Evolutionary conservation across 1,140 invertebrate genomes (phyloP), one percentile per base, ranked within the genome.

Genomic region (Hylyphantes graminicola): DNA sequence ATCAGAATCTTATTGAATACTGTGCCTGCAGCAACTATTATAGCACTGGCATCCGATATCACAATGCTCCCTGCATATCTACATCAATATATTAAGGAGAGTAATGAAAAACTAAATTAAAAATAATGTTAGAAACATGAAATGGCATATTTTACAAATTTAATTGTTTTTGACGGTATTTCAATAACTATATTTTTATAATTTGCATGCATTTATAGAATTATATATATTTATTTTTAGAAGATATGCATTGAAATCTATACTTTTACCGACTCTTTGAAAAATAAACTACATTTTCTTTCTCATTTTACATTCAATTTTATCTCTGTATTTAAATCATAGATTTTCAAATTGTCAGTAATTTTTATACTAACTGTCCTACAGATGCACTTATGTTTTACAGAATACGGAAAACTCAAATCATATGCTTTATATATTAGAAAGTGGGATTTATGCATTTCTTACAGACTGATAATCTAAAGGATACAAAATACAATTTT

Each of bases 401-500:
- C 35, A 35, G 35, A 35, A 35, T 35, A 35, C 5, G 1, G 35
- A 35, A 35, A 35, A 35, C 5, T 35, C 35, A 35, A 35, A 35
- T 35, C 35, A 35, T 2, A 35, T 35, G 35, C 35, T 35, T 35
- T 35, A 35, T 35, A 2, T 5, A 35, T 35, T 35, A 35, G 35
- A 35, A 35, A 35, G 35, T 35, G 2, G 35, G 35, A 35, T 35
- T 35, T 1, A 35, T 35, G 5, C 35, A 35, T 35, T 35, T 35
- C 5, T 35, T 35, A 35, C 35, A 35, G 35, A 35, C 5, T 35
- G 5, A 35, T 35, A 35, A 35, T 35, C 5, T 21, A 70, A 82
- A 82, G 80, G 80, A 82, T 82, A 82, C 80, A 82, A 65, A 65
- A 82, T 82, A 13, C 80, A 82, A 13, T 82, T 82, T 65, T 74